phyloP scores from a whole-genome alignment of 1,140 invertebrate species.

The Platorchestia sp. region DNA sequence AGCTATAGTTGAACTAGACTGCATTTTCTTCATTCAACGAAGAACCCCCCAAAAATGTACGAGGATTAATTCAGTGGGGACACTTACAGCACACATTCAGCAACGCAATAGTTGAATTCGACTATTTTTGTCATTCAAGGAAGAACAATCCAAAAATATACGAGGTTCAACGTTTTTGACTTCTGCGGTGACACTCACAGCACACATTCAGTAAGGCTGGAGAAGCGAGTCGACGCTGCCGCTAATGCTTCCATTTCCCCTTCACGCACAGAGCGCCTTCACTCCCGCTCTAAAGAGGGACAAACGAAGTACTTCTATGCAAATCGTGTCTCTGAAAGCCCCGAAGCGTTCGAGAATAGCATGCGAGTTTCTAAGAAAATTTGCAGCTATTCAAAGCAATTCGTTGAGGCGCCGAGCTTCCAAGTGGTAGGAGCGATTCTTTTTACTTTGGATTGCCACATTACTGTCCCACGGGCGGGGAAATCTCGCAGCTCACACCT shows the following conservation, averaged over 20 bases:
- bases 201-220: background rate
- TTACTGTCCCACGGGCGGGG: background rate
- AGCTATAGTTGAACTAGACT: too few relatives aligned
- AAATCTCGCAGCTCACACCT: background rate
- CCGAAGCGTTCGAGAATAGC: background rate
- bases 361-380: background rate
- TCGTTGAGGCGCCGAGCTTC: background rate
- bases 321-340: background rate
- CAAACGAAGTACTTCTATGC: background rate
- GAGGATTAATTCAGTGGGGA: too few relatives aligned
- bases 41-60: too few relatives aligned
- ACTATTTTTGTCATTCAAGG: too few relatives aligned
- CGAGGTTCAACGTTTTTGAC: too few relatives aligned
- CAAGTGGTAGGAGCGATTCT: background rate
- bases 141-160: too few relatives aligned
- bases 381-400: background rate
- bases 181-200: background rate
- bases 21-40: too few relatives aligned
- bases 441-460: background rate
- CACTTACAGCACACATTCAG: too few relatives aligned
- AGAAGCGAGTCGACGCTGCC: background rate
- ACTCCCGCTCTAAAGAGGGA: background rate
- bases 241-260: background rate
- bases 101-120: too few relatives aligned
- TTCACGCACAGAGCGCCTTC: background rate